These are phyloP conservation scores for Muraenolepis orangiensis DNA, from an alignment of 2,797 vertebrate genomes.

Conservation along the genomic window DNA sequence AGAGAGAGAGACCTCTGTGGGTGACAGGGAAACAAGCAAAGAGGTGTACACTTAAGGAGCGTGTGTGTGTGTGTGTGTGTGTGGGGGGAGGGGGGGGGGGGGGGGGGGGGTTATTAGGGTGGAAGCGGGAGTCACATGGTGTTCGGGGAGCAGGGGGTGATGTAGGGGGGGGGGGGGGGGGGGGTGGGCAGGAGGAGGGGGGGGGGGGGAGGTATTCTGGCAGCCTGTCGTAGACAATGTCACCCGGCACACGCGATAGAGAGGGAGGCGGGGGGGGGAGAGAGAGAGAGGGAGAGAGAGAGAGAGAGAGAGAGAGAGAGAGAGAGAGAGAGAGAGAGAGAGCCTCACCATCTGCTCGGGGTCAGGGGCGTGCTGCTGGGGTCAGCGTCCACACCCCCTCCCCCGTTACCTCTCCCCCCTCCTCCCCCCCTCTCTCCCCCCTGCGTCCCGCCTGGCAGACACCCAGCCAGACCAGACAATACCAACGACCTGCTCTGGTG, in stretches of 20 bases:
- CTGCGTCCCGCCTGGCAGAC: conserved; percentile 49
- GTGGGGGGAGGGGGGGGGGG: background rate
- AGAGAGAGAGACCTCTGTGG: too few relatives aligned
- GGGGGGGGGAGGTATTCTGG: conserved; percentile 22
- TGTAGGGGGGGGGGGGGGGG: background rate
- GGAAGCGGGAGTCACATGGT: conserved; percentile 17
- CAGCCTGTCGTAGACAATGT: conserved; percentile 81
- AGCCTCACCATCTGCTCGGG: conserved; percentile 86
- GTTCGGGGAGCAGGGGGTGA: too few relatives aligned
- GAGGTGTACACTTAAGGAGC: too few relatives aligned
- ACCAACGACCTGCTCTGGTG: conserved; percentile 77
- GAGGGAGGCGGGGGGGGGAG: too few relatives aligned
- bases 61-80: background rate
- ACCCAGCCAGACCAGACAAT: conserved; percentile 76
- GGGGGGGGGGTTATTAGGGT: conserved; percentile 28
- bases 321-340: conserved; percentile 64
- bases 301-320: too few relatives aligned
- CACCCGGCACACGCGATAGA: conserved; percentile 84
- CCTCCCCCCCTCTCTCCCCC: background rate
- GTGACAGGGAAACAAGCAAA: too few relatives aligned
- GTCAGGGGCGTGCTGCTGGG: conserved; percentile 82
- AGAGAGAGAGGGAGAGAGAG: too few relatives aligned
- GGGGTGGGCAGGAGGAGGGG: background rate
- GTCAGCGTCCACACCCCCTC: conserved; percentile 73
- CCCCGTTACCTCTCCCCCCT: conserved; percentile 11